Evolutionary conservation across 2,888 invertebrate species (phyloP).

Genomic region (Ommatoiulus sabulosus): DNA sequence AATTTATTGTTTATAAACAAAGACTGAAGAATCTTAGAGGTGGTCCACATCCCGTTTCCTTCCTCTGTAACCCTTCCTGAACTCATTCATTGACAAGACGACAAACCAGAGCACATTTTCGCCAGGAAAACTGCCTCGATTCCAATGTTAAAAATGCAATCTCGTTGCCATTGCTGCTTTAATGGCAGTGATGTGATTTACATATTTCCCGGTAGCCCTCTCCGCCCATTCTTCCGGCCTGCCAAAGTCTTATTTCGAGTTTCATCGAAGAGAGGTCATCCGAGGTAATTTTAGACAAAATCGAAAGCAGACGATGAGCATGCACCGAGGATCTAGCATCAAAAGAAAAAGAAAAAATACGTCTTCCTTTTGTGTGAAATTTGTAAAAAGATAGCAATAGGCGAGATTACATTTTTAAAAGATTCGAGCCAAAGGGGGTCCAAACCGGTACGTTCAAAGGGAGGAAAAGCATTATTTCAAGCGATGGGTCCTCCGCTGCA

Average conservation of each 20-base stretch:
- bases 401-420: slow-evolving; percentile 35
- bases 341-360: neutral
- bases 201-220: neutral
- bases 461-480: neutral
- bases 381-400: slow-evolving; percentile 12
- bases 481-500: neutral
- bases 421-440: slow-evolving; percentile 2
- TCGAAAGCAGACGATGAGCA: neutral
- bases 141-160: neutral
- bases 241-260: neutral
- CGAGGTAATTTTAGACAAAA: neutral
- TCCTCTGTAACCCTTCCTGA: slow-evolving; percentile 35
- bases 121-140: neutral
- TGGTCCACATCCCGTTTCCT: slow-evolving; percentile 19
- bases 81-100: neutral
- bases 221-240: neutral
- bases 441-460: slow-evolving; percentile 21
- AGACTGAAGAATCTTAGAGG: neutral
- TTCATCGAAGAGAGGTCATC: neutral
- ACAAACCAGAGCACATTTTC: slow-evolving; percentile 33
- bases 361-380: slow-evolving; percentile 9
- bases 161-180: neutral
- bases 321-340: neutral
- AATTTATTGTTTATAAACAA: slow-evolving; percentile 45
- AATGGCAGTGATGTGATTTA: neutral